Evolutionary conservation across 2,888 invertebrate genomes (phyloP).

Genomic region (Folsomia candida): DNA sequence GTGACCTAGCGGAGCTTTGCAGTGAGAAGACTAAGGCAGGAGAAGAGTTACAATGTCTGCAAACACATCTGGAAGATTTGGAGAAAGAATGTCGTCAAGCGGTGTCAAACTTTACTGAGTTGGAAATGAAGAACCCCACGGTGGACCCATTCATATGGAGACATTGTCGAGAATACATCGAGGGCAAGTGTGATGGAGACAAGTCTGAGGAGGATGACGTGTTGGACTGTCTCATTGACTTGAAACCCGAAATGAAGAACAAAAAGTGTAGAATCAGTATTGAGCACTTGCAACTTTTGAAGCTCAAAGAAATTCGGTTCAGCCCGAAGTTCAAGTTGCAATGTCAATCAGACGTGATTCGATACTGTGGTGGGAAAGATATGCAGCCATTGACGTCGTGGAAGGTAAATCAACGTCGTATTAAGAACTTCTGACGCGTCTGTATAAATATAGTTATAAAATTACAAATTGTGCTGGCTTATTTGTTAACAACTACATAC

Average conservation of each 20-base stretch:
- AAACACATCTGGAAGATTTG: slow-evolving; percentile 69
- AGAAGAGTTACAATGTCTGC: slow-evolving; percentile 89
- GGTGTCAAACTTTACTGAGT: slow-evolving; percentile 81
- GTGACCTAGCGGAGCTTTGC: slow-evolving; percentile 79
- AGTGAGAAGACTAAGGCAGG: slow-evolving; percentile 80
- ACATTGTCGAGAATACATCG: slow-evolving; percentile 46
- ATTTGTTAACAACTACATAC: too few relatives aligned
- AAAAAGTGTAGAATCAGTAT: slow-evolving; percentile 86
- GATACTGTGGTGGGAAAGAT: slow-evolving; percentile 56
- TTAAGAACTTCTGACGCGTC: too few relatives aligned
- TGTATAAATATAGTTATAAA: too few relatives aligned
- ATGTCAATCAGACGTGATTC: slow-evolving; percentile 75
- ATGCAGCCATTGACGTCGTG: slow-evolving; percentile 52
- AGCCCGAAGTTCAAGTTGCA: slow-evolving; percentile 92
- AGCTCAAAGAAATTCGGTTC: slow-evolving; percentile 88
- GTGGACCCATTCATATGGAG: slow-evolving; percentile 49
- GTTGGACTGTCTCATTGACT: slow-evolving; percentile 88
- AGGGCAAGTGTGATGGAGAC: slow-evolving; percentile 45
- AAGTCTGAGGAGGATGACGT: slow-evolving; percentile 61
- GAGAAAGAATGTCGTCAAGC: slow-evolving; percentile 66
- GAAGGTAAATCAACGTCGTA: slow-evolving; percentile 51
- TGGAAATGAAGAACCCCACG: slow-evolving; percentile 64
- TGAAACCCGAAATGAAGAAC: slow-evolving; percentile 78
- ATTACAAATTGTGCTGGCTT: too few relatives aligned
- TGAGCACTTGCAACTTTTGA: slow-evolving; percentile 94